phyloP scores from a whole-genome alignment of 2,888 invertebrate genomes.

The Griposia aprilina region DNA sequence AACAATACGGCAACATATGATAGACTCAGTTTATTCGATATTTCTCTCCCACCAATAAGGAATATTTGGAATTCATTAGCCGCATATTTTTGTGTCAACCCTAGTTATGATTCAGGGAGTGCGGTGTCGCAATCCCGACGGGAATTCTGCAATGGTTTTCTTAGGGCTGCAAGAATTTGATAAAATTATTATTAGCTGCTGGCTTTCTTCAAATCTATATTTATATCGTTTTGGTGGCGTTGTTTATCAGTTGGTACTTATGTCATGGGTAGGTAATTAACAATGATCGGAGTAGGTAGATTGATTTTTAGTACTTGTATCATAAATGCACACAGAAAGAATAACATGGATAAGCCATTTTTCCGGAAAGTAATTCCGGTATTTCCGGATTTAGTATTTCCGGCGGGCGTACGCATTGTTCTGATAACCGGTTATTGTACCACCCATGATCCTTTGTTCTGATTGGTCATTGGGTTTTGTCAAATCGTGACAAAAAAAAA shows the following conservation, averaged over 20 bases:
- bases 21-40: conserved; percentile 27
- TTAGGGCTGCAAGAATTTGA: conserved; percentile 33
- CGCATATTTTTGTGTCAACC: conserved; percentile 57
- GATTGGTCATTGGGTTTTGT: no score
- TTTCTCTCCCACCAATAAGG: not conserved
- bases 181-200: conserved; percentile 39
- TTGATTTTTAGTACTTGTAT: no score
- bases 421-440: no score
- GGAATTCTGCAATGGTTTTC: conserved; percentile 30
- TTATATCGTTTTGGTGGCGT: conserved; percentile 18
- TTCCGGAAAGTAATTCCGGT: no score
- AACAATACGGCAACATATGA: conserved; percentile 14
- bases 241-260: not conserved
- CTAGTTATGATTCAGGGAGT: conserved; percentile 49
- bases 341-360: no score
- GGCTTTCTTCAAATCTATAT: conserved; percentile 24
- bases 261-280: no score
- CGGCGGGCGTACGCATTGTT: no score
- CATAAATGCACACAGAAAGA: no score
- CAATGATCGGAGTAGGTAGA: no score
- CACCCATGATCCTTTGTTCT: no score
- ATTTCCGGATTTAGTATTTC: no score
- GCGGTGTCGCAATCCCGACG: conserved; percentile 32
- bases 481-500: no score
- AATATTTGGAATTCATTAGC: conserved; percentile 54